Evolutionary conservation across 2,113 vertebrate species (phyloP).

Genomic region (Gymnorhina tibicen): DNA sequence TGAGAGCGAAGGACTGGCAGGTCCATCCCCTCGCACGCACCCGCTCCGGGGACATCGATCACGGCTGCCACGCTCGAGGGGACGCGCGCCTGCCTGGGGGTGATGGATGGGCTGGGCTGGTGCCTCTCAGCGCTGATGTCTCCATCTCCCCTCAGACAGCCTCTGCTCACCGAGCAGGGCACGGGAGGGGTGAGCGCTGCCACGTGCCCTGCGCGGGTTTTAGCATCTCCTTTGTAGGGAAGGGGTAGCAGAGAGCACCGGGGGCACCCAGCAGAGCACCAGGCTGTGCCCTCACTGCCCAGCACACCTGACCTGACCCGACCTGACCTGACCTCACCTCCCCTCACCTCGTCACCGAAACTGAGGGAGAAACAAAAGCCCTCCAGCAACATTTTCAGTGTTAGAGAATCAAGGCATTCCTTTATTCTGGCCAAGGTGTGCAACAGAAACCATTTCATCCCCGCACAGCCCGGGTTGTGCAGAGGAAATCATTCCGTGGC

Average conservation of each 20-base stretch:
- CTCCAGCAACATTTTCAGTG: neutral
- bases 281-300: accelerated
- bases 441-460: neutral
- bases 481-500: neutral
- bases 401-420: neutral
- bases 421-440: neutral
- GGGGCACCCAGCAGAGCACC: neutral
- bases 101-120: neutral
- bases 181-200: neutral
- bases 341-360: neutral
- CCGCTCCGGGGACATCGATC: neutral
- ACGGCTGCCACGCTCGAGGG: accelerated
- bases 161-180: neutral
- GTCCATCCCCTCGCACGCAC: neutral
- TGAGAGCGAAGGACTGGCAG: neutral
- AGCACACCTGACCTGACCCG: neutral
- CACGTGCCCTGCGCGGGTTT: neutral
- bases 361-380: neutral
- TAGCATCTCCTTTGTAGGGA: neutral
- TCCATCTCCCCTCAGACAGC: neutral
- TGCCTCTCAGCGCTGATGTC: neutral
- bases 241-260: neutral
- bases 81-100: neutral
- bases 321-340: no score
- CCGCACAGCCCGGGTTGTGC: neutral